phyloP scores from a whole-genome alignment of 2,797 vertebrate species.

The Hydrocynus forskahlii region DNA sequence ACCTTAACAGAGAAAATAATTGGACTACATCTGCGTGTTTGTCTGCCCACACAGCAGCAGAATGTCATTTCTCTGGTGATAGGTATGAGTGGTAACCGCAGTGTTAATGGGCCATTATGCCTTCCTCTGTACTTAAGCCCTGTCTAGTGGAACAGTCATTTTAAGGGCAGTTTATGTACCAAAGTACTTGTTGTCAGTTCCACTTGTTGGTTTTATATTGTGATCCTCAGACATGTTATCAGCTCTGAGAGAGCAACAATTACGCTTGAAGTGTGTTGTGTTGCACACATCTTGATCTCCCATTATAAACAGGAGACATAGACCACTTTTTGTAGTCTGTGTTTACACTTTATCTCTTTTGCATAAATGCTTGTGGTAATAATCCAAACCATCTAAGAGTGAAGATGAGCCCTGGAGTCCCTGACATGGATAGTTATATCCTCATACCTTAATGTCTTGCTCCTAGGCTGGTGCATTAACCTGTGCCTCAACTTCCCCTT shows the following conservation, averaged over 20 bases:
- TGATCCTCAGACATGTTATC: background rate
- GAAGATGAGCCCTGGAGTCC: background rate
- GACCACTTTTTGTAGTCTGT: background rate
- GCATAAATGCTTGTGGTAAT: background rate
- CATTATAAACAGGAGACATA: background rate
- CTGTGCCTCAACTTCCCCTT: constrained; percentile 1
- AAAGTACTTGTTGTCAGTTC: constrained; percentile 3
- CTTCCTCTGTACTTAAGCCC: constrained; percentile 35
- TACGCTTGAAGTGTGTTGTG: constrained; percentile 1
- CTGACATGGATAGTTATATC: background rate
- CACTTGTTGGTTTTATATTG: constrained; percentile 16
- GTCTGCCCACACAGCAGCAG: constrained; percentile 69
- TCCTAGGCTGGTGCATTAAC: constrained; percentile 5
- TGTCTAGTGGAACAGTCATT: constrained; percentile 36
- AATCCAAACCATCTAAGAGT: no score
- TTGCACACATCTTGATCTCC: background rate
- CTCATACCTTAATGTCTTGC: background rate
- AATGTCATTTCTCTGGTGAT: constrained; percentile 51
- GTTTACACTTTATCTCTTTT: background rate
- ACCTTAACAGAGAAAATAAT: constrained; percentile 69
- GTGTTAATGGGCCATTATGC: constrained; percentile 50
- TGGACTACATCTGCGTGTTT: constrained; percentile 68
- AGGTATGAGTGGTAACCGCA: constrained; percentile 42
- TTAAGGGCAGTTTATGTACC: constrained; percentile 39
- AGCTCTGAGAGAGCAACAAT: constrained; percentile 9